These are phyloP conservation scores for Coturnix japonica DNA, from an alignment of 2,113 vertebrate genomes.

Conservation along the genomic window DNA sequence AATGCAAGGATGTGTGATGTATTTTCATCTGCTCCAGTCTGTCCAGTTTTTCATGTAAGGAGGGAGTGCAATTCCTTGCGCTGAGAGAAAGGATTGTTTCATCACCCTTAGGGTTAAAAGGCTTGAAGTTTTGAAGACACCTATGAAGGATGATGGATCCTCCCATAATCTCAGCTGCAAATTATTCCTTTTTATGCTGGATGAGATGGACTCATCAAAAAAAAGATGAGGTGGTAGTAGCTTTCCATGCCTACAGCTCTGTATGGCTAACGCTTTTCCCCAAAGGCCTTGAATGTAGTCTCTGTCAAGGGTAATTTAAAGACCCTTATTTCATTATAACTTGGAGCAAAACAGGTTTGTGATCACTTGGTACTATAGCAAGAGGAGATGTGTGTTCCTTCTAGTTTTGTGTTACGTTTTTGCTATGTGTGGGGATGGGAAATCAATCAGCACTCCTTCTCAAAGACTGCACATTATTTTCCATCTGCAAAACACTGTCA, in stretches of 20 bases:
- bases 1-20: background rate
- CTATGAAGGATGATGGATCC: background rate
- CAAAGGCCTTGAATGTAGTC: background rate
- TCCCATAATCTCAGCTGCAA: background rate
- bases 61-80: background rate
- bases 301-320: background rate
- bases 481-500: background rate
- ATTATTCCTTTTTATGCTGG: background rate
- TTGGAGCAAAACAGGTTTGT: background rate
- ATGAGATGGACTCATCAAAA: background rate
- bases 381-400: background rate
- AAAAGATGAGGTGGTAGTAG: background rate
- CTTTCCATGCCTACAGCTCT: background rate
- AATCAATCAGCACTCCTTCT: background rate
- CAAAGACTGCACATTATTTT: background rate
- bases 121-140: background rate
- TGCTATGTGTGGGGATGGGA: background rate
- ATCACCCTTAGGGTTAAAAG: background rate
- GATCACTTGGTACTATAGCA: background rate
- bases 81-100: background rate
- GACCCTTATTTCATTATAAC: background rate
- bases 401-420: background rate
- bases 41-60: background rate
- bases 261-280: background rate
- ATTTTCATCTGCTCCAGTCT: background rate